Conservation (phyloP, 2,113 vertebrate genomes). For the Cyanoderma ruficeps region DNA sequence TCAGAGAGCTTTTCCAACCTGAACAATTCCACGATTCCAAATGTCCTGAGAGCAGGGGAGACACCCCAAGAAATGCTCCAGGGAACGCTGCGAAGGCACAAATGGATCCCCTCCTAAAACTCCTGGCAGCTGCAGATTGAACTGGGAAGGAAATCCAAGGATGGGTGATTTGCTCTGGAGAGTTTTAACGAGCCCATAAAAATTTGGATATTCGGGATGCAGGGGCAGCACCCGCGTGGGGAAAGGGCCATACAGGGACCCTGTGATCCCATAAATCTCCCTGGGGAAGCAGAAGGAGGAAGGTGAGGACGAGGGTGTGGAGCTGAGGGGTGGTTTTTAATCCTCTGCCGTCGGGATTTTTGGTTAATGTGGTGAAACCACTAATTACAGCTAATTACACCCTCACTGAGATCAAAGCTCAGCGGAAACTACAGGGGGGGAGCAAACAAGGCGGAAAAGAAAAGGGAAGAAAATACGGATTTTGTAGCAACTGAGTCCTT, state of each 20-base stretch:
- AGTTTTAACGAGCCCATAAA: background rate
- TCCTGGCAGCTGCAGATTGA: background rate
- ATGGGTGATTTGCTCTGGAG: background rate
- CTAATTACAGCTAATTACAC: slow-evolving; percentile 68
- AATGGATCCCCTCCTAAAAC: background rate
- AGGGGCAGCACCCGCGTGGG: background rate
- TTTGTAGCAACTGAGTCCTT: slow-evolving; percentile 32
- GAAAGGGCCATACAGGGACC: background rate
- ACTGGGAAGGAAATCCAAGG: background rate
- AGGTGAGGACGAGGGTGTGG: background rate
- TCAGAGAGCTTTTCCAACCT: background rate
- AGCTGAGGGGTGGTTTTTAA: background rate
- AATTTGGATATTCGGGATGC: background rate
- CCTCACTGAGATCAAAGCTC: slow-evolving; percentile 50
- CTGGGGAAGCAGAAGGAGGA: background rate
- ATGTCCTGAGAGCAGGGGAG: background rate
- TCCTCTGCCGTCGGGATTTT: background rate
- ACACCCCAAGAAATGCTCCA: background rate
- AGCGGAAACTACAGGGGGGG: background rate
- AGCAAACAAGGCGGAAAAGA: slow-evolving; percentile 31
- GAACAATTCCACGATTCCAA: background rate
- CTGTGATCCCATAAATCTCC: background rate
- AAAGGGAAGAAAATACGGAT: slow-evolving; percentile 20
- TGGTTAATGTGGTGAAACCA: slow-evolving; percentile 29
- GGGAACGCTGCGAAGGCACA: background rate